Evolutionary conservation across 2,113 vertebrate genomes (phyloP), one percentile per base, ranked within the genome.

Genomic region (Eupsittula cactorum): DNA sequence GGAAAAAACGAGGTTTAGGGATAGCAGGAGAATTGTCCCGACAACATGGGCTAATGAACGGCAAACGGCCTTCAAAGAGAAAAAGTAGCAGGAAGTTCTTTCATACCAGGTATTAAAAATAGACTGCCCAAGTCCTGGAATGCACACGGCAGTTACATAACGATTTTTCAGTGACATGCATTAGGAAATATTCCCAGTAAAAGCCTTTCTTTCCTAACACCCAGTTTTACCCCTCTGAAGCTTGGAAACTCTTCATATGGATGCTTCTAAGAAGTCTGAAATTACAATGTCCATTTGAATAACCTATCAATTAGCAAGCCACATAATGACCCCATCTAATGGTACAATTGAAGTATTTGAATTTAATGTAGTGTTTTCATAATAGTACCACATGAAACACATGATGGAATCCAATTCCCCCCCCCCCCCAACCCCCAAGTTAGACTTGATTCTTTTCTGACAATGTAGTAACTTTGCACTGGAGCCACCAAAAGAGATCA

Each of bases 81-180:
- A 96, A 97, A 97, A 96, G 86, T 92, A 93, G 88, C 96, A 96
- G 95, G 96, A 97, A 96, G 92, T 94, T 93, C 88, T 90, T 83
- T 97, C 84, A 73, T 89, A 95, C 69, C 67, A 55, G 88, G 93
- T 91, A 93, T 95, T 96, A 96, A 97, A 97, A 96, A 97, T 95
- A 97, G 95, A 44, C 70, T 91, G 95, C 86, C 85, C 92, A 92
- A 96, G 91, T 69, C 89, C 92, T 79, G 94, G 95, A 96, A 97
- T 89, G 92, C 92, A 78, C 84, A 74, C 49, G 75, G 88, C 80
- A 80, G 86, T 94, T 94, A 82, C 57, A 86, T 92, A 95, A 97
- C 60, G 39, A 94, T 65, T 94, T 93, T 89, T 93, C 83, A 89
- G 74, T 84, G 88, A 92, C 88, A 93, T 57, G 83, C 83, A 85